Evolutionary conservation across 92 coral and sea anemone species (phyloP).

Genomic region (Muricea muricata): DNA sequence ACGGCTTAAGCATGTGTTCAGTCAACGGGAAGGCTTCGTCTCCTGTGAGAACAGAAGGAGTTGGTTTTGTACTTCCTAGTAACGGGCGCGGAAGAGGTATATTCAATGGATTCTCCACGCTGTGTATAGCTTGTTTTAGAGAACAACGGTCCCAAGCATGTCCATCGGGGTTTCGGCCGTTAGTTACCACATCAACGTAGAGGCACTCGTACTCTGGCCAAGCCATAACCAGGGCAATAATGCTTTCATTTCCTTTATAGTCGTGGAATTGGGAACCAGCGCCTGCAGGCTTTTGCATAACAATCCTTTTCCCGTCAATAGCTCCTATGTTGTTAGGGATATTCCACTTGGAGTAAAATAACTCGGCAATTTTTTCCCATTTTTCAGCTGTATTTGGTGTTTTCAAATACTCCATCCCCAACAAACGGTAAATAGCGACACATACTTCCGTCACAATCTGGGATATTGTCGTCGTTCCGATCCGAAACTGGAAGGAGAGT

Average conservation of each 20-base stretch:
- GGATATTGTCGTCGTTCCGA: slow-evolving; percentile 43
- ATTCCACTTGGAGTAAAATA: slow-evolving; percentile 60
- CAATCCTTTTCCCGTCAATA: slow-evolving; percentile 60
- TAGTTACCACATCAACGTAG: slow-evolving; percentile 54
- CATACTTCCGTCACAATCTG: slow-evolving; percentile 54
- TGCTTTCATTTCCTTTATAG: slow-evolving; percentile 66
- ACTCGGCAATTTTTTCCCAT: slow-evolving; percentile 58
- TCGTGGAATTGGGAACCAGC: slow-evolving; percentile 68
- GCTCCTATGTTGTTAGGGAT: slow-evolving; percentile 68
- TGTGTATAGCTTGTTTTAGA: slow-evolving; percentile 49
- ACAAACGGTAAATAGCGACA: slow-evolving; percentile 1
- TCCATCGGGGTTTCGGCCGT: slow-evolving; percentile 58
- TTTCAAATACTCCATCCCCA: slow-evolving; percentile 21
- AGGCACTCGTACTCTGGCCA: slow-evolving; percentile 65
- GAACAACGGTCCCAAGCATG: slow-evolving; percentile 68
- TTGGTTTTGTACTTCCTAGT: slow-evolving; percentile 50
- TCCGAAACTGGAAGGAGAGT: slow-evolving; percentile 23
- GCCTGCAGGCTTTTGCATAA: slow-evolving; percentile 61
- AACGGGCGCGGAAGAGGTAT: slow-evolving; percentile 50
- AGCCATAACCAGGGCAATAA: slow-evolving; percentile 58
- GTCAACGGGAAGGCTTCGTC: slow-evolving; percentile 65
- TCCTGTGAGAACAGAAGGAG: slow-evolving; percentile 70
- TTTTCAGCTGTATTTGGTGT: slow-evolving; percentile 55
- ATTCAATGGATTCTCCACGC: slow-evolving; percentile 54
- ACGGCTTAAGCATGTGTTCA: slow-evolving; percentile 59